Conservation (phyloP, 2,797 vertebrate genomes). For the Syngnathus rostellatus region DNA sequence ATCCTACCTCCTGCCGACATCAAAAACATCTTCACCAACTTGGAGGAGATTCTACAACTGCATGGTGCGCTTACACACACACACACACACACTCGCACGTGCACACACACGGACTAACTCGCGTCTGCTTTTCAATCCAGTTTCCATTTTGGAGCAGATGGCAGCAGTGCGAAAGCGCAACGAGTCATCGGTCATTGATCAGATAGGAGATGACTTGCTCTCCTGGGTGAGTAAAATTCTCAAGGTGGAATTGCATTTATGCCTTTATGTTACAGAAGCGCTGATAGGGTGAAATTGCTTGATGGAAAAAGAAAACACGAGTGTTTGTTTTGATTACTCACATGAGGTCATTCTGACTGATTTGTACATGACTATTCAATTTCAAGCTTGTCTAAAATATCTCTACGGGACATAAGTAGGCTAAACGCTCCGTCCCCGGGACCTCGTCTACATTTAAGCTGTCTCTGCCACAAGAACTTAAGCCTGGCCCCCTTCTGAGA, state of each 20-base stretch:
- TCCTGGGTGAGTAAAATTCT: conserved; percentile 78
- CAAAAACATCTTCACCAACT: conserved; percentile 85
- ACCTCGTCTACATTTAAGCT: conserved; percentile 31
- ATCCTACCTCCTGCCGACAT: conserved; percentile 79
- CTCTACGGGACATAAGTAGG: conserved; percentile 34
- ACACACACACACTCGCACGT: neutral
- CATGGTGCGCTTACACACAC: conserved; percentile 67
- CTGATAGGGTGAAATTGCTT: conserved; percentile 38
- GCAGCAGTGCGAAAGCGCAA: conserved; percentile 81
- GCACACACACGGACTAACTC: neutral
- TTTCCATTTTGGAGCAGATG: conserved; percentile 86
- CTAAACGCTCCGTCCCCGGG: conserved; percentile 34
- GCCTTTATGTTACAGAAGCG: conserved; percentile 36
- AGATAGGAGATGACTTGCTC: conserved; percentile 89
- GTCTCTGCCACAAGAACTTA: conserved; percentile 23
- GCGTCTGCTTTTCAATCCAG: conserved; percentile 54
- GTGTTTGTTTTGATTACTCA: conserved; percentile 20
- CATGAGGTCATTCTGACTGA: neutral
- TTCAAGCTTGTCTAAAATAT: conserved; percentile 25
- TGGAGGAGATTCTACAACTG: conserved; percentile 86
- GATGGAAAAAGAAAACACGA: conserved; percentile 18
- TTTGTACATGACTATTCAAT: no score
- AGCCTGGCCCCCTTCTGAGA: conserved; percentile 30
- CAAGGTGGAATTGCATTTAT: conserved; percentile 38
- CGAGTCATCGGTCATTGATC: conserved; percentile 85